Percentiles rank a stretch among this genome's conserved stretches.
Conservation (phyloP, 2,888 invertebrate species). For the Abrostola tripartita region DNA sequence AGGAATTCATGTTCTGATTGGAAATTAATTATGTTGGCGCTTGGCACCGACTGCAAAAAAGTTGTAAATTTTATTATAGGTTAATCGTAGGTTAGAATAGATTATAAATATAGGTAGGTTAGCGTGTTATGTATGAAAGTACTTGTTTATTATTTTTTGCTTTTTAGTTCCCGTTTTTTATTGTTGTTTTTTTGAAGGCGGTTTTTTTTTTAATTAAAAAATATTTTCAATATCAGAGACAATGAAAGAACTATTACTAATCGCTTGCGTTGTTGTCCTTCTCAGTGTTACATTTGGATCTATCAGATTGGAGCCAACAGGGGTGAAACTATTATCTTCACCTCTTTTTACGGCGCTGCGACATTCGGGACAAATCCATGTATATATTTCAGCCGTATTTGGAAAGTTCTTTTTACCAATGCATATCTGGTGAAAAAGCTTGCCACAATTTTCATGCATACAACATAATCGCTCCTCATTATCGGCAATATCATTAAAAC, state of each 20-base stretch:
- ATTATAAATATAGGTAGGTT: too few relatives aligned
- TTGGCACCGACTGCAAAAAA: too few relatives aligned
- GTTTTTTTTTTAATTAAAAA: too few relatives aligned
- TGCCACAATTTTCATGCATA: neutral
- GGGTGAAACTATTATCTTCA: constrained; percentile 2
- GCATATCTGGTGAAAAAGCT: neutral
- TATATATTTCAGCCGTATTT: neutral
- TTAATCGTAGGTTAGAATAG: too few relatives aligned
- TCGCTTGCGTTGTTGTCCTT: neutral
- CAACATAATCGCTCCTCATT: neutral
- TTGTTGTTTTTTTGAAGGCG: too few relatives aligned
- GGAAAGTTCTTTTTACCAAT: neutral
- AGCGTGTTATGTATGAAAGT: too few relatives aligned
- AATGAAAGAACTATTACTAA: neutral
- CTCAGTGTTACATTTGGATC: neutral
- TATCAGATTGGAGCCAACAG: neutral
- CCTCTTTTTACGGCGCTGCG: neutral
- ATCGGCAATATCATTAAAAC: neutral
- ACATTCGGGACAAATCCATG: constrained; percentile 5
- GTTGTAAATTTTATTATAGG: too few relatives aligned
- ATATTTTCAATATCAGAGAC: neutral
- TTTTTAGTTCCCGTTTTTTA: too few relatives aligned
- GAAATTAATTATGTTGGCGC: too few relatives aligned
- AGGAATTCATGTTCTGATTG: too few relatives aligned
- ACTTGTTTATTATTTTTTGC: too few relatives aligned